Conservation (phyloP, 2,888 invertebrate genomes). For the Xylophagus ater region DNA sequence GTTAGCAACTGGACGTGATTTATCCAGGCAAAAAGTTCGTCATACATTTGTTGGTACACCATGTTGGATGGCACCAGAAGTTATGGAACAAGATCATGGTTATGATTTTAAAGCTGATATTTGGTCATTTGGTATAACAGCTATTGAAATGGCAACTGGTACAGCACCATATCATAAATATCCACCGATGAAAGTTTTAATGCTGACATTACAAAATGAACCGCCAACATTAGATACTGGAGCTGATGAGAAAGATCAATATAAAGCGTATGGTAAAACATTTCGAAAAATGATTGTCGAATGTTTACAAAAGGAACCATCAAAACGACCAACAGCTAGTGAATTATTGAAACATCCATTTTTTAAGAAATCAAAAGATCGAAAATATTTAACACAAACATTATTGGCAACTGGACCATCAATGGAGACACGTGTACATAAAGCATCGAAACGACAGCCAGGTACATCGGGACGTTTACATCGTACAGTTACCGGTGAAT, state of each 20-base stretch:
- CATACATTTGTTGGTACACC: constrained; percentile 99
- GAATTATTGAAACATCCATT: constrained; percentile 95
- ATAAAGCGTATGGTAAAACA: constrained; percentile 93
- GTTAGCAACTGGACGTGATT: constrained; percentile 88
- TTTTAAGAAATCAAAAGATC: constrained; percentile 94
- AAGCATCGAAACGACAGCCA: constrained; percentile 70
- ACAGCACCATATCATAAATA: constrained; percentile 98
- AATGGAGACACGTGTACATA: constrained; percentile 81
- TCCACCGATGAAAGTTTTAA: constrained; percentile 97
- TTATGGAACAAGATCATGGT: constrained; percentile 97
- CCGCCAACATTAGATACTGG: constrained; percentile 93
- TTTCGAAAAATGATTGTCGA: constrained; percentile 95
- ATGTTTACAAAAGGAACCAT: constrained; percentile 91
- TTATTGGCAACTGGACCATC: constrained; percentile 77
- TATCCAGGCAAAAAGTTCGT: constrained; percentile 86
- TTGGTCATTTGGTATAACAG: constrained; percentile 75
- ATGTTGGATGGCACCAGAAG: constrained; percentile 99
- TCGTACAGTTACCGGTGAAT: constrained; percentile 90
- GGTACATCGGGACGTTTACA: constrained; percentile 78
- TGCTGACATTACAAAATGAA: constrained; percentile 96
- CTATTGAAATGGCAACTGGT: constrained; percentile 97
- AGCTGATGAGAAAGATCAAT: constrained; percentile 94
- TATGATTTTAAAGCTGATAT: constrained; percentile 93
- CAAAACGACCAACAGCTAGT: constrained; percentile 87
- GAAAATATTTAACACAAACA: constrained; percentile 75